phyloP scores from a whole-genome alignment of 2,888 invertebrate species.

The Andrena marginata region DNA sequence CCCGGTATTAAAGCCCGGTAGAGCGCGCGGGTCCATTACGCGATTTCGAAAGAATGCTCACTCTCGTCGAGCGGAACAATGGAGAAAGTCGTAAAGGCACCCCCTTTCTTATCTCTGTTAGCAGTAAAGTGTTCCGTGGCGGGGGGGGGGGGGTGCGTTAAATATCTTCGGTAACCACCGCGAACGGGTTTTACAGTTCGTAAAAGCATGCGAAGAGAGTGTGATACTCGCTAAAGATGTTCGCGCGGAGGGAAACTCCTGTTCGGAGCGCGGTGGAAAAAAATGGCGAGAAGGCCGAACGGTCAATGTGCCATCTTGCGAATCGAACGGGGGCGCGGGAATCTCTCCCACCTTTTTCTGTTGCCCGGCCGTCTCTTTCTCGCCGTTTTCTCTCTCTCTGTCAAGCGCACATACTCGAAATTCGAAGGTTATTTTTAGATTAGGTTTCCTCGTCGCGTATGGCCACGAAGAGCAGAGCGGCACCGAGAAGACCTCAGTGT shows the following conservation, averaged over 20 bases:
- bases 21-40: conserved; percentile 49
- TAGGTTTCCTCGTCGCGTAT: conserved; percentile 73
- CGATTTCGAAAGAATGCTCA: conserved; percentile 58
- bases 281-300: conserved; percentile 5
- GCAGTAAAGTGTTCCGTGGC: conserved; percentile 27
- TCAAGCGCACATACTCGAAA: conserved; percentile 76
- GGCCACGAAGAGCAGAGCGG: conserved; percentile 74
- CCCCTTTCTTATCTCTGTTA: conserved; percentile 56
- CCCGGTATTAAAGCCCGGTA: conserved; percentile 7
- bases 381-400: conserved; percentile 43
- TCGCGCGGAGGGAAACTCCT: background rate
- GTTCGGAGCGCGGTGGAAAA: background rate
- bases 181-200: conserved; percentile 15
- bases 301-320: conserved; percentile 17
- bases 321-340: conserved; percentile 54
- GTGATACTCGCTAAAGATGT: background rate
- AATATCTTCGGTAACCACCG: conserved; percentile 9
- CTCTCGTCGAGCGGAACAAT: conserved; percentile 45
- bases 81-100: conserved; percentile 59
- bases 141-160: conserved; percentile 21
- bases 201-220: background rate
- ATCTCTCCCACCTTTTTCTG: conserved; percentile 45
- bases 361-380: conserved; percentile 16
- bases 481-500: conserved; percentile 77
- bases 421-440: conserved; percentile 81